Evolutionary conservation across 2,113 vertebrate genomes (phyloP).

Genomic region (Ellobius talpinus): DNA sequence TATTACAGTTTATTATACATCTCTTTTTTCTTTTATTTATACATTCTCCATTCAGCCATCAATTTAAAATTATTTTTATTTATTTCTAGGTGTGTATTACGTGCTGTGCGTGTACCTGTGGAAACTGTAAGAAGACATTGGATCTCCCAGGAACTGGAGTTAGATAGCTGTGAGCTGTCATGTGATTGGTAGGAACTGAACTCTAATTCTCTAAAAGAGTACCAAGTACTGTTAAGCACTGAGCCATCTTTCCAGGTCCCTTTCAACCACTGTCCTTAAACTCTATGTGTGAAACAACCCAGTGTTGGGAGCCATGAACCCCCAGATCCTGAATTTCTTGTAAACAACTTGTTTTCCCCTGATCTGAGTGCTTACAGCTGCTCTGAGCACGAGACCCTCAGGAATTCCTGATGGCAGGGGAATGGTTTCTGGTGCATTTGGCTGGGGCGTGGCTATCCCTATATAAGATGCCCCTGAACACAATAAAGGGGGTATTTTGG

Average conservation of each 20-base stretch:
- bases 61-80: neutral
- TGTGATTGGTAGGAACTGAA: neutral
- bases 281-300: neutral
- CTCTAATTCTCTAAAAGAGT: neutral
- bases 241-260: no score
- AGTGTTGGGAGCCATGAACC: no score
- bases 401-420: no score
- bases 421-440: no score
- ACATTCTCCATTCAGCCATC: neutral
- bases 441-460: no score
- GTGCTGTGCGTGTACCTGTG: neutral
- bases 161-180: neutral
- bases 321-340: no score
- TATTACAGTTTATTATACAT: neutral
- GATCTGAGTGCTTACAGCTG: no score
- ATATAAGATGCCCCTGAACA: no score
- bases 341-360: no score
- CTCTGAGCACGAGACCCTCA: no score
- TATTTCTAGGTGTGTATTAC: neutral
- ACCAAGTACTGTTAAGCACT: neutral
- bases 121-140: neutral
- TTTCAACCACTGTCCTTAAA: no score
- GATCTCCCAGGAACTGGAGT: neutral
- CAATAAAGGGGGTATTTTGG: no score
- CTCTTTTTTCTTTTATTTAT: neutral